Evolutionary conservation across 1,140 invertebrate species (phyloP), one percentile per base, ranked within the genome.

Genomic region (Colletes latitarsis): DNA sequence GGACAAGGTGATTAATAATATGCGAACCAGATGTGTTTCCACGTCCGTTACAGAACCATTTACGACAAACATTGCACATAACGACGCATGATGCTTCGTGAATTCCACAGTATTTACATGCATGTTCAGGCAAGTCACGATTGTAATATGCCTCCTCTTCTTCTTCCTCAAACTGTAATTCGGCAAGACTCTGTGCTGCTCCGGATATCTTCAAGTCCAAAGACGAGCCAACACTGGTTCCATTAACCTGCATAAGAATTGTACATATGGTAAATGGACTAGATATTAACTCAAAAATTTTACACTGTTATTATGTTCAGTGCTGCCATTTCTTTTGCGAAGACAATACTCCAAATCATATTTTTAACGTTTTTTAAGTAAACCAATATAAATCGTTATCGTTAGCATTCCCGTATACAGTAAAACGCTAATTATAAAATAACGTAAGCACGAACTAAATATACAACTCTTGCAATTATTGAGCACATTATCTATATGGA

Each of bases 1-100:
- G 94, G 19, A 99, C 99, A 87, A 99, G 94, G 94, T 99, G 99
- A 93, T 99, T 99, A 81, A 99, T 98, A 82, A 99, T 99, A 89
- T 99, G 99, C 68, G 98, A 99, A 3, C 99, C 99, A 17, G 98
- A 98, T 5, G 99, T 99, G 91, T 98, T 99, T 5, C 99, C 99
- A 84, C 98, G 95, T 8, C 98, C 98, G 95, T 99, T 99, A 92
- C 99, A 99, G 91, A 99, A 99, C 99, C 99, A 99, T 92, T 99
- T 99, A 88, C 99, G 98, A 91, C 99, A 99, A 58, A 98, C 95
- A 92, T 99, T 99, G 92, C 99, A 99, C 96, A 98, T 98, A 30
- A 99, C 98, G 52, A 99, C 99, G 86, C 98, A 99, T 77, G 97
- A 96, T 3, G 99, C 98, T 92, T 99, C 99, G 94, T 99, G 98